Base-by-base conservation (phyloP, 2,797 vertebrate genomes). In the Onychomys torridus region DNA sequence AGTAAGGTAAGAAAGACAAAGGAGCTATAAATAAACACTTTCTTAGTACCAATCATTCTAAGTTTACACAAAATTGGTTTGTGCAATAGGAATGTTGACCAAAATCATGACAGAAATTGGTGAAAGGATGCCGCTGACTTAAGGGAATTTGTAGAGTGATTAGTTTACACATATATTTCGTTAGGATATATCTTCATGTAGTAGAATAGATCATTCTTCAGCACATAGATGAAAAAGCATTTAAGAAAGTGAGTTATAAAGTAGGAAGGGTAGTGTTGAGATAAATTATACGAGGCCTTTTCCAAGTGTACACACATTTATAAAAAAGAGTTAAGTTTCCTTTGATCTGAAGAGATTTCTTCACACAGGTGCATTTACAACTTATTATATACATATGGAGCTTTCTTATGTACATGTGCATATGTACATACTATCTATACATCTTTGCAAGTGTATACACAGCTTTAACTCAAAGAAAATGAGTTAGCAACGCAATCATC, bases 401-500 rank as follows among this genome's bases (percentile, higher is more conserved):
- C 81, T 95, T 71, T 92, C 52, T 87, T 78, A 92, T 93, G 86
- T 87, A 97, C 89, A 96, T 82, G 76, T 63, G 84, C 61, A 95
- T 97, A 98, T 93, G 95, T 89, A 96, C 96, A 97, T 40, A 82
- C 43, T 96, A 63, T 95, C 29, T 92, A 90, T 95, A 83, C 90
- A 71, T 95, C 93, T 78, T 73, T 98, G 98, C 17, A 52, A 91
- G 95, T 73, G 91, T 94, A 96, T 96, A 96, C 96, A 97, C 2
- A 88, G 83, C 89, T 97, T 97, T 90, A 97, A 98, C 93, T 97
- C 93, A 96, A 97, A 97, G 65, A 95, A 98, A 97, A 94, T 94
- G 78, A 98, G 93, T 98, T 97, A 89, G 85, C 69, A 94, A 95
- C 94, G 95, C 94, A 96, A 88, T 95, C 97, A 97, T 96, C 95